These are phyloP conservation scores for Podarcis cretensis DNA, from an alignment of 2,113 vertebrate species.

Conservation along the genomic window DNA sequence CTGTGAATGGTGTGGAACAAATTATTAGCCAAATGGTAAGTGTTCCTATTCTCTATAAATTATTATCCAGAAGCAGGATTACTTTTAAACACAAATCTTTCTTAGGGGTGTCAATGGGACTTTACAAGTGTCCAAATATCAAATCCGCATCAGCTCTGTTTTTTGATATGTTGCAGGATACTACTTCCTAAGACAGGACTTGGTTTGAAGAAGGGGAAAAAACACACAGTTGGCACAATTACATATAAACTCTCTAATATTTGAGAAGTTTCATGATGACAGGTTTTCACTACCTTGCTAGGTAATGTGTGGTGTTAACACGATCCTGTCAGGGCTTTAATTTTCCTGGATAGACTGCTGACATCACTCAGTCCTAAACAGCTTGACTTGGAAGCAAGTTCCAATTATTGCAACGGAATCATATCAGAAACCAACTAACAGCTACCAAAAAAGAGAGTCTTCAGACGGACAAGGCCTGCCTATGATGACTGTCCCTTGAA, in stretches of 20 bases:
- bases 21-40: background rate
- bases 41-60: conserved; percentile 29
- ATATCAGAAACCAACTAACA: background rate
- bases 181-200: conserved; percentile 15
- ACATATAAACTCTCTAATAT: conserved; percentile 16
- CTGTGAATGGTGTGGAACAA: conserved; percentile 21
- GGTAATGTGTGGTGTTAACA: conserved; percentile 13
- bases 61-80: conserved; percentile 7
- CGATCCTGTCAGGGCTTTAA: background rate
- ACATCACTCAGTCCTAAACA: background rate
- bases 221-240: background rate
- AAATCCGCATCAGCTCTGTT: background rate
- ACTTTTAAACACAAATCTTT: conserved; percentile 20
- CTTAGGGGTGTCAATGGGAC: background rate
- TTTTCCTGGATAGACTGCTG: background rate
- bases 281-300: conserved; percentile 31
- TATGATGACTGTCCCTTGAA: background rate
- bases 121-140: background rate
- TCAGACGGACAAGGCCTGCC: background rate
- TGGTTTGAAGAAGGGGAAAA: background rate
- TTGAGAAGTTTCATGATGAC: background rate
- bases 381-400: background rate
- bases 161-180: conserved; percentile 28
- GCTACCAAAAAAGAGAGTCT: background rate
- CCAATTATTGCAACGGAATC: background rate